Conservation (phyloP, 2,888 invertebrate species). For the Drosophila anomelani region DNA sequence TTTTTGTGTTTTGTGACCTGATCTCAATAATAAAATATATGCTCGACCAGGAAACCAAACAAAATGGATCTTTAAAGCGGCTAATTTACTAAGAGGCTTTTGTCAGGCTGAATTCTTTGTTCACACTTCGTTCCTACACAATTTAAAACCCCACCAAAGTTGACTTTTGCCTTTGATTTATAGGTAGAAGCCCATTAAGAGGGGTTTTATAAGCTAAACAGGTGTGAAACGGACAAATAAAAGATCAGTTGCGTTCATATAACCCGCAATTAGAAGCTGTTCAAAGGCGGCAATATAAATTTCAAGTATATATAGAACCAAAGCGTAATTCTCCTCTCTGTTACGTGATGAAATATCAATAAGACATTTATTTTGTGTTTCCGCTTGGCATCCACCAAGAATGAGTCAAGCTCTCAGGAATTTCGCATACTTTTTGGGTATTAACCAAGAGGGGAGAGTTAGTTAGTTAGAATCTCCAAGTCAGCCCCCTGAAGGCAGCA, state of each 20-base stretch:
- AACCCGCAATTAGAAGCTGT: constrained; percentile 31
- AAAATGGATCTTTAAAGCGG: constrained; percentile 23
- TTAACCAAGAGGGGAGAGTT: constrained; percentile 7
- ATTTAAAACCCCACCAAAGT: constrained; percentile 21
- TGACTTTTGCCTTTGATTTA: constrained; percentile 32
- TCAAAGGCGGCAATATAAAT: constrained; percentile 7
- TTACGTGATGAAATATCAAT: constrained; percentile 31
- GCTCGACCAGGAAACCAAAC: constrained; percentile 27
- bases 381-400: constrained; percentile 24
- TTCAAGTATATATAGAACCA: constrained; percentile 12
- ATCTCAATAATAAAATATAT: constrained; percentile 14
- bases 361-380: constrained; percentile 31
- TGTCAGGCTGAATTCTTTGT: constrained; percentile 25
- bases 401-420: constrained; percentile 34
- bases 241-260: constrained; percentile 37
- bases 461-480: constrained; percentile 7
- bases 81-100: constrained; percentile 24
- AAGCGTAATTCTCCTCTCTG: constrained; percentile 19
- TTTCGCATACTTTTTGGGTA: constrained; percentile 38
- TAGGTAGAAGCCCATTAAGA: constrained; percentile 42
- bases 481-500: constrained; percentile 25
- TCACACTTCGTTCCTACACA: constrained; percentile 9
- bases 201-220: constrained; percentile 38
- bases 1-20: neutral
- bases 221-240: constrained; percentile 41